Conservation (phyloP, 1,140 invertebrate species). For the Drosophila sp. region DNA sequence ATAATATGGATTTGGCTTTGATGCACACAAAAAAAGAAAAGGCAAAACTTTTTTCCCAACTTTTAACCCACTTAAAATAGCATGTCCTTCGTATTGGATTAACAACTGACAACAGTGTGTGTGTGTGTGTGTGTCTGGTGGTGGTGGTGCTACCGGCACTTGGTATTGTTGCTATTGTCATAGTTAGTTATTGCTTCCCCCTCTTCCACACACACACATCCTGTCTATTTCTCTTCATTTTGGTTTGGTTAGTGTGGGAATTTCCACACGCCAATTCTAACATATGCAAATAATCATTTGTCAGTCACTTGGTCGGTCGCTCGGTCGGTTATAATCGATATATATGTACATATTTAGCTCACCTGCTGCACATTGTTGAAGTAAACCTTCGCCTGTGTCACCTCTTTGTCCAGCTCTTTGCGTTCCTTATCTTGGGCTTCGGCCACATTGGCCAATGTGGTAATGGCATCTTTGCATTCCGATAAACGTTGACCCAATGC, state of each 20-base stretch:
- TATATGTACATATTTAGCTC: constrained; percentile 49
- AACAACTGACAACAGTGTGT: constrained; percentile 36
- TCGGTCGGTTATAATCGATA: constrained; percentile 57
- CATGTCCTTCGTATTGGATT: constrained; percentile 77
- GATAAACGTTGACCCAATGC: constrained; percentile 90
- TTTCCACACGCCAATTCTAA: constrained; percentile 60
- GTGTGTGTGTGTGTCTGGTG: too few species aligned
- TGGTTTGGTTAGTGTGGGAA: constrained; percentile 51
- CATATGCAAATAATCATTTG: constrained; percentile 48
- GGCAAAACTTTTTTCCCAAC: constrained; percentile 55
- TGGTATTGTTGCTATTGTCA: constrained; percentile 21
- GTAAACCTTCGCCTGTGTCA: constrained; percentile 86
- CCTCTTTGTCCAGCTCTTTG: constrained; percentile 84
- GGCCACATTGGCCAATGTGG: constrained; percentile 89
- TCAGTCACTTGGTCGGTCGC: neutral
- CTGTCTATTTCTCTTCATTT: constrained; percentile 6
- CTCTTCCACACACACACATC: neutral
- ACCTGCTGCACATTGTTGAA: constrained; percentile 88
- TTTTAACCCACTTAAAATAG: constrained; percentile 82
- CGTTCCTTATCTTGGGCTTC: constrained; percentile 86
- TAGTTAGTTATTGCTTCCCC: constrained; percentile 16
- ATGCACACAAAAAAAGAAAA: constrained; percentile 44
- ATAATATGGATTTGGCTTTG: constrained; percentile 28
- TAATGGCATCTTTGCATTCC: constrained; percentile 89
- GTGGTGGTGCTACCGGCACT: constrained; percentile 26